Evolutionary conservation across 2,888 invertebrate genomes (phyloP).

Genomic region (Scrobipalpa costella): DNA sequence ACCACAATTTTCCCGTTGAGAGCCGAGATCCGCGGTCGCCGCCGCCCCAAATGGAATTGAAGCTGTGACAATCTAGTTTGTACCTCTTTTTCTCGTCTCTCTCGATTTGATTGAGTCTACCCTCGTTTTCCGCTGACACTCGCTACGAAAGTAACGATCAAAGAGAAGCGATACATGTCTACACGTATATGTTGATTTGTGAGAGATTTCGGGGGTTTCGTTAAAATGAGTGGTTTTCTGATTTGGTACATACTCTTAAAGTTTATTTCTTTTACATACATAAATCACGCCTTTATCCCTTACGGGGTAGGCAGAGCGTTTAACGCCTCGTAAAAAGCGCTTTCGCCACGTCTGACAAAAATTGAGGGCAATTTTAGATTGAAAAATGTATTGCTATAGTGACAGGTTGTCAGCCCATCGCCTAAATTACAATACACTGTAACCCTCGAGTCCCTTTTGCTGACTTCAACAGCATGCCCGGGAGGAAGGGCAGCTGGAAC

Average conservation of each 20-base stretch:
- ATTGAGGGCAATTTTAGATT: too few species aligned
- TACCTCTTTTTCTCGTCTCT: slow-evolving; percentile 60
- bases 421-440: too few species aligned
- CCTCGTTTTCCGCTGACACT: slow-evolving; percentile 52
- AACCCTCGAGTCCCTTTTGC: too few species aligned
- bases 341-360: too few species aligned
- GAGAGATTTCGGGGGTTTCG: neutral
- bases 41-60: slow-evolving; percentile 69
- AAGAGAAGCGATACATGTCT: slow-evolving; percentile 32
- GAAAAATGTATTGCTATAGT: too few species aligned
- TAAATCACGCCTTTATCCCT: too few species aligned
- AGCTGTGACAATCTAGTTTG: slow-evolving; percentile 71
- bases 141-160: slow-evolving; percentile 38
- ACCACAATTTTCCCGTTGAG: slow-evolving; percentile 35
- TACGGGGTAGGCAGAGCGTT: too few species aligned
- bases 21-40: slow-evolving; percentile 40
- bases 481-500: too few species aligned
- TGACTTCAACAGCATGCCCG: too few species aligned
- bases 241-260: neutral
- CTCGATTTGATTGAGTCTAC: slow-evolving; percentile 69
- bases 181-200: slow-evolving; percentile 4
- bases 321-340: too few species aligned
- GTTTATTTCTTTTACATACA: too few species aligned
- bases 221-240: neutral
- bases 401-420: too few species aligned